phyloP scores from a whole-genome alignment of 2,888 invertebrate genomes.

The Chloroclysta siterata region DNA sequence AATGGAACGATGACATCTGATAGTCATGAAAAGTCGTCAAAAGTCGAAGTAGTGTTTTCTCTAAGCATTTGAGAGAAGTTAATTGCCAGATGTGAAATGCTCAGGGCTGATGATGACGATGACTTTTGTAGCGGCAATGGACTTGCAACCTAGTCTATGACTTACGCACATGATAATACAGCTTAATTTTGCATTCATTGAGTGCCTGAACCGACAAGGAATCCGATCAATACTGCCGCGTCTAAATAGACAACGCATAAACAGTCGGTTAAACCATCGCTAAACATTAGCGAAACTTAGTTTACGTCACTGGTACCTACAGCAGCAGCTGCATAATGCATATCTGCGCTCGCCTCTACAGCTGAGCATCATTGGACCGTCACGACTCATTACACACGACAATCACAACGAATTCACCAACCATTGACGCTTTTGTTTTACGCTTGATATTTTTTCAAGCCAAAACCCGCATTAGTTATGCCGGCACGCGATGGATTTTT shows the following conservation, averaged over 20 bases:
- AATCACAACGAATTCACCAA: background rate
- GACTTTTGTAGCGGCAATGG: no score
- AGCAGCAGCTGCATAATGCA: conserved; percentile 44
- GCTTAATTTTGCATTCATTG: background rate
- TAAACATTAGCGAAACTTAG: conserved; percentile 41
- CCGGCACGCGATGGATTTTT: background rate
- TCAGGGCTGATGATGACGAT: no score
- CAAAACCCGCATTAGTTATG: conserved; percentile 15
- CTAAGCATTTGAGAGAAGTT: no score
- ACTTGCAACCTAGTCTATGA: no score
- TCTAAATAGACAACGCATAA: conserved; percentile 37
- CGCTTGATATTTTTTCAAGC: background rate
- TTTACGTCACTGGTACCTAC: conserved; percentile 29
- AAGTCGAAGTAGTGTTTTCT: no score
- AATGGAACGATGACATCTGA: no score
- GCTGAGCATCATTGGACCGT: conserved; percentile 29
- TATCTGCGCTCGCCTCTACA: conserved; percentile 37
- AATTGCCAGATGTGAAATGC: no score
- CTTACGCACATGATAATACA: background rate
- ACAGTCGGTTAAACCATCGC: conserved; percentile 39
- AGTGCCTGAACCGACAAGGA: conserved; percentile 20
- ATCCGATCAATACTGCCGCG: conserved; percentile 31
- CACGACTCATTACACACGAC: conserved; percentile 41
- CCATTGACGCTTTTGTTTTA: conserved; percentile 26
- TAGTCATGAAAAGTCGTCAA: no score